phyloP scores from a whole-genome alignment of 2,888 invertebrate genomes.

The Apocheima hispidaria region DNA sequence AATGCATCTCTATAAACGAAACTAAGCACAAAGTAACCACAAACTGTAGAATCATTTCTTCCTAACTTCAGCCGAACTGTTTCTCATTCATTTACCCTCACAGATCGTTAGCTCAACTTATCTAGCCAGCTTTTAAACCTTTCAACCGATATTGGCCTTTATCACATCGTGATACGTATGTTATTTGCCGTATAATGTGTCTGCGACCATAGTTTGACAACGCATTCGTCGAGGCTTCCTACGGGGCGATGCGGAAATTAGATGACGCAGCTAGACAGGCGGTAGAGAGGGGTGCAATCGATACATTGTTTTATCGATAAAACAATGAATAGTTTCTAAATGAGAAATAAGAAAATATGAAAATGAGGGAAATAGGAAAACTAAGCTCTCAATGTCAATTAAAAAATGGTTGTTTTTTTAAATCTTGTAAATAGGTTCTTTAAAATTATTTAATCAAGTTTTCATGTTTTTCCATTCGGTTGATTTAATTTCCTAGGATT shows the following conservation, averaged over 20 bases:
- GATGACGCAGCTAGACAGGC: slow-evolving; percentile 62
- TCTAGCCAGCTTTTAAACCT: slow-evolving; percentile 6
- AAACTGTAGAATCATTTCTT: slow-evolving; percentile 24
- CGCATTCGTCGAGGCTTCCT: slow-evolving; percentile 60
- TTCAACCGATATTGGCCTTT: slow-evolving; percentile 25
- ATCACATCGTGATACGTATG: slow-evolving; percentile 31
- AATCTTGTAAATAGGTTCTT: no score
- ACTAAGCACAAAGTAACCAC: slow-evolving; percentile 15
- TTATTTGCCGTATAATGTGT: slow-evolving; percentile 24
- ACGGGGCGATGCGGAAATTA: slow-evolving; percentile 67
- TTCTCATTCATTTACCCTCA: slow-evolving; percentile 47
- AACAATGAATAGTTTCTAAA: no score
- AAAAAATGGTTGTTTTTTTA: no score
- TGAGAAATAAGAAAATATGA: no score
- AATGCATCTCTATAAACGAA: background rate
- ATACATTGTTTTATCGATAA: slow-evolving; percentile 23
- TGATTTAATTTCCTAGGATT: no score
- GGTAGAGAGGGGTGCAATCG: slow-evolving; percentile 32
- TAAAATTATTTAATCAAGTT: no score
- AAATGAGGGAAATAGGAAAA: no score
- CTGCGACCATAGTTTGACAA: slow-evolving; percentile 55
- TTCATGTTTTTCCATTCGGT: no score
- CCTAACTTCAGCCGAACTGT: slow-evolving; percentile 37
- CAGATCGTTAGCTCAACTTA: slow-evolving; percentile 43
- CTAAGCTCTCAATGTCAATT: no score